Base-by-base conservation (phyloP, 2,888 invertebrate genomes). In the Zele albiditarsus region DNA sequence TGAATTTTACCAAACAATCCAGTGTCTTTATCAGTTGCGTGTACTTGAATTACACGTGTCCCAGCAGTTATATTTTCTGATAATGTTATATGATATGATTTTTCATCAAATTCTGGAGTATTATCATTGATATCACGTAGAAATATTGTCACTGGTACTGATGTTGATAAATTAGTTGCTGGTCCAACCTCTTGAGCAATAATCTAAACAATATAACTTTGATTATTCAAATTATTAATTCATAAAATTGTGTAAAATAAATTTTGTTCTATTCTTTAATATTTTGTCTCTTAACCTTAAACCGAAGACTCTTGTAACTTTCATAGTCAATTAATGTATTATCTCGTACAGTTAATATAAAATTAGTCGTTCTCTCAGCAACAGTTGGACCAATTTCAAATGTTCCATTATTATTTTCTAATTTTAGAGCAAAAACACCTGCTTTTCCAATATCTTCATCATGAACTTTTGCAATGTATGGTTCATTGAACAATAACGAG, bases 51-150 rank as follows among this genome's bases (percentile, higher is more conserved):
- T 1, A 96, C 93, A 83, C 92, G 92, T 0, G 94, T 93, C 25
- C 95, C 95, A 20, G 93, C 93, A 27, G 94, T 94, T 57, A 95
- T 93, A 86, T 96, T 95, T 89, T 98, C 98, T 0, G 94, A 93
- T 28, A 98, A 89, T 71, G 94, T 93, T 0, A 93, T 94, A 38
- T 92, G 91, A 87, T 97, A 98, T 0, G 92, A 91, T 53, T 93
- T 90, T 81, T 94, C 92, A 16, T 93, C 90, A 86, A 98, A 98
- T 76, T 93, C 90, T 1, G 98, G 98, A 33, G 94, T 91, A 88
- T 97, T 97, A 87, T 98, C 98, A 85, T 98, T 98, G 10, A 94
- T 91, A 85, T 98, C 97, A 79, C 94, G 93, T 31, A 98, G 90
- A 83, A 95, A 94, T 14, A 97, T 95, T 1, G 94, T 94, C 0